Percentiles rank a stretch among this genome's conserved stretches.
These are phyloP conservation scores for Etheostoma perlongum DNA, from an alignment of 2,797 vertebrate species.

Conservation along the genomic window DNA sequence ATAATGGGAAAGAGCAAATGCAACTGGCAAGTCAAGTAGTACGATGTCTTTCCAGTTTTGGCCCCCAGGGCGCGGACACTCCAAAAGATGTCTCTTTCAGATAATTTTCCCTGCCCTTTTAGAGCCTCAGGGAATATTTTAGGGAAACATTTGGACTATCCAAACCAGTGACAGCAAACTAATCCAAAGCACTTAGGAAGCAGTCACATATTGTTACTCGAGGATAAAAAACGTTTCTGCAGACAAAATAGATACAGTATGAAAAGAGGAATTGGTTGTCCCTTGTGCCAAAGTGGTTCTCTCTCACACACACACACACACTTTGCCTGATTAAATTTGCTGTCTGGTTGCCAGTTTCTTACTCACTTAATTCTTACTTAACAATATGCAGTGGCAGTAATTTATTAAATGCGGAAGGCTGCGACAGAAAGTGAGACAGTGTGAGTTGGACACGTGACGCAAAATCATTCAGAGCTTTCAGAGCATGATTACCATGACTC, in stretches of 20 bases:
- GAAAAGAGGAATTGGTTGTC: slow-evolving; percentile 26
- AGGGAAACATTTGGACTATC: slow-evolving; percentile 6
- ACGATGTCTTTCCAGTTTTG: slow-evolving; percentile 6
- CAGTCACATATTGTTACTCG: slow-evolving; percentile 29
- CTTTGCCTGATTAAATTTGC: slow-evolving; percentile 73
- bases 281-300: slow-evolving; percentile 38
- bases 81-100: neutral
- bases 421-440: slow-evolving; percentile 51
- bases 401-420: slow-evolving; percentile 61
- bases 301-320: slow-evolving; percentile 38
- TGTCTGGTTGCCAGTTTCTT: slow-evolving; percentile 72
- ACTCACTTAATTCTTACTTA: slow-evolving; percentile 75
- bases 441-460: slow-evolving; percentile 56
- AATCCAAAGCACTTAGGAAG: slow-evolving; percentile 4
- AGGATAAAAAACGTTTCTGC: slow-evolving; percentile 39
- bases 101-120: slow-evolving; percentile 1
- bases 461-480: slow-evolving; percentile 55
- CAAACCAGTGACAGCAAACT: slow-evolving; percentile 11
- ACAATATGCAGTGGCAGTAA: slow-evolving; percentile 59
- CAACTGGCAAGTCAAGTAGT: slow-evolving; percentile 16
- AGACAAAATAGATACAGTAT: slow-evolving; percentile 20
- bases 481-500: slow-evolving; percentile 58
- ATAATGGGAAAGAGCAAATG: neutral
- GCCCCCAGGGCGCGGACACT: neutral
- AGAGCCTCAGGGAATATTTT: neutral